Evolutionary conservation across 2,888 invertebrate genomes (phyloP), one percentile per base, ranked within the genome.

Genomic region (Drosophila pullipes): DNA sequence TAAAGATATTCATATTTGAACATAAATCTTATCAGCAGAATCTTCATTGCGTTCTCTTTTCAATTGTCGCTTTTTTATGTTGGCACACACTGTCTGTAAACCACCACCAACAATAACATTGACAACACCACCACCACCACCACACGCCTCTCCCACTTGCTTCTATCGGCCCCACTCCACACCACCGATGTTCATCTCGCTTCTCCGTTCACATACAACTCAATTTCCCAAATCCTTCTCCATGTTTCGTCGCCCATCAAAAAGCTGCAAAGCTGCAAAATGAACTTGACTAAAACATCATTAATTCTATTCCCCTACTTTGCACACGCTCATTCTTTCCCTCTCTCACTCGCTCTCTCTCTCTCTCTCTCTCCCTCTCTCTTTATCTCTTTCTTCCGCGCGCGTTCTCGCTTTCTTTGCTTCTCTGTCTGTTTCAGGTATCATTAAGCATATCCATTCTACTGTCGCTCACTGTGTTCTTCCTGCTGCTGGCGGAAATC

Each of bases 381-480:
- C 44, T 22, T 11, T 44, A 3, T 13, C 5, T 22, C 11, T 22
- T 1, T 18, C 16, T 37, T 6, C 7, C 37, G 18, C 18, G 3
- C 37, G 7, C 37, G 22, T 28, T 49, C 44, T 25, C 55, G 76
- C 61, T 94, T 95, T 59, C 59, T 74, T 35, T 69, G 30, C 35
- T 25, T 62, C 41, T 63, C 53, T 78, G 53, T 78, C 68, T 77
- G 37, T 76, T 93, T 64, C 91, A 95, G 95, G 99, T 99, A 94
- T 98, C 98, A 93, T 96, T 99, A 93, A 98, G 98, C 92, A 98
- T 98, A 94, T 98, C 97, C 92, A 98, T 98, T 94, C 95, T 98
- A 93, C 96, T 98, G 94, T 98, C 98, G 93, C 96, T 98, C 94
- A 98, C 98, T 94, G 98, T 98, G 96, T 98, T 98, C 96, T 98